Conservation (phyloP, 2,888 invertebrate species). For the Eupithecia vulgata region DNA sequence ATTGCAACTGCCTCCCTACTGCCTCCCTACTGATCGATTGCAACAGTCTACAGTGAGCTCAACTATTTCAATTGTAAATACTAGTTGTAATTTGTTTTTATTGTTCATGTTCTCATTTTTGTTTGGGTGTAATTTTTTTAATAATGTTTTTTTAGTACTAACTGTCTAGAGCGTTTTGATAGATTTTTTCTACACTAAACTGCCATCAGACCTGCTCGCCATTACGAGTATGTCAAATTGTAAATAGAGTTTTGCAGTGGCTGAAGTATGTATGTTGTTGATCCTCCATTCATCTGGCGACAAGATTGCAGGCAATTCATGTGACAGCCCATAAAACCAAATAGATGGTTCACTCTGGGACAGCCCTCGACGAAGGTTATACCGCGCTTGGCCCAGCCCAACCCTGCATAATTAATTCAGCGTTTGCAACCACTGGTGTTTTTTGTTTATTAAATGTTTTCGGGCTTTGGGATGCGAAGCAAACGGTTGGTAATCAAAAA, state of each 20-base stretch:
- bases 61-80: too few species aligned
- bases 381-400: conserved; percentile 10
- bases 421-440: conserved; percentile 22
- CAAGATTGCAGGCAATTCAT: conserved; percentile 14
- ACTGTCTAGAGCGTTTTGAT: background rate
- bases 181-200: background rate
- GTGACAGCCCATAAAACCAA: conserved; percentile 9
- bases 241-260: background rate
- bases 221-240: background rate
- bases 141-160: too few species aligned
- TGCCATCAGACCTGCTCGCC: background rate
- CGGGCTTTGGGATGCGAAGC: conserved; percentile 23
- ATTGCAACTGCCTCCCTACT: too few species aligned
- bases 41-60: too few species aligned
- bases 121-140: too few species aligned
- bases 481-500: conserved; percentile 4
- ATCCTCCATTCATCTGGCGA: background rate
- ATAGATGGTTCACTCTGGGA: conserved; percentile 14
- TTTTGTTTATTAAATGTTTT: conserved; percentile 39
- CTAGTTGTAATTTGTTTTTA: too few species aligned
- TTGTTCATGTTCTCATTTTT: too few species aligned
- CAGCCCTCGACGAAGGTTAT: conserved; percentile 8
- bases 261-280: background rate
- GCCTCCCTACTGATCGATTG: too few species aligned
- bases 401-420: conserved; percentile 31